phyloP scores from a whole-genome alignment of 2,797 vertebrate genomes.

The Selene dorsalis region DNA sequence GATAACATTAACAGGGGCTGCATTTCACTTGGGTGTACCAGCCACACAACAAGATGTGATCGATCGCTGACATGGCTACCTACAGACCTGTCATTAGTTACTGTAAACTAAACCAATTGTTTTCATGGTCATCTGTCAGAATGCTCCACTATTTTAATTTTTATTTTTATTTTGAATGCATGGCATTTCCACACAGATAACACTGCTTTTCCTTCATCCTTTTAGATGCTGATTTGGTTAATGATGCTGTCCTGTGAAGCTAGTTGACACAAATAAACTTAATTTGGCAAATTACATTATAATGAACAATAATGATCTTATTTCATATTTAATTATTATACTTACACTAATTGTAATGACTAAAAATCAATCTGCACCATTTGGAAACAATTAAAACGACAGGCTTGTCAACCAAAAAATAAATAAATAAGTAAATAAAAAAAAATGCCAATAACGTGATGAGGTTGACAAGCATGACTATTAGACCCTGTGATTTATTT shows the following conservation, averaged over 20 bases:
- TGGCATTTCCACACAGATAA: neutral
- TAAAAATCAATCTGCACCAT: neutral
- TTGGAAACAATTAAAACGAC: slow-evolving; percentile 27
- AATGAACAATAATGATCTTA: slow-evolving; percentile 16
- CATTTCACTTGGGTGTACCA: neutral
- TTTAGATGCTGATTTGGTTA: neutral
- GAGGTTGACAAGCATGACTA: slow-evolving; percentile 36
- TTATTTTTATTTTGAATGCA: too few relatives aligned
- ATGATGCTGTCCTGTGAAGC: neutral
- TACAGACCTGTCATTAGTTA: too few relatives aligned
- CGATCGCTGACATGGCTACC: too few relatives aligned
- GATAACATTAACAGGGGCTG: neutral
- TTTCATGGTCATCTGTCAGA: too few relatives aligned
- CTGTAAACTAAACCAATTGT: too few relatives aligned
- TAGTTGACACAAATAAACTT: neutral
- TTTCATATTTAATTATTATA: slow-evolving; percentile 27
- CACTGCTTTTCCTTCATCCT: neutral
- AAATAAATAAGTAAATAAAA: too few relatives aligned
- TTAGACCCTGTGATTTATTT: slow-evolving; percentile 38
- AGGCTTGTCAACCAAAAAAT: neutral
- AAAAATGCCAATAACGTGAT: slow-evolving; percentile 23
- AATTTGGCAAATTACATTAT: neutral
- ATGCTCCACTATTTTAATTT: too few relatives aligned
- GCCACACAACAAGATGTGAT: too few relatives aligned
- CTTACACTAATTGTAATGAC: slow-evolving; percentile 17